Percentiles rank a stretch among this genome's conserved stretches.
These are phyloP conservation scores for Pseudopodoces humilis DNA, from an alignment of 2,113 vertebrate species.

Conservation along the genomic window DNA sequence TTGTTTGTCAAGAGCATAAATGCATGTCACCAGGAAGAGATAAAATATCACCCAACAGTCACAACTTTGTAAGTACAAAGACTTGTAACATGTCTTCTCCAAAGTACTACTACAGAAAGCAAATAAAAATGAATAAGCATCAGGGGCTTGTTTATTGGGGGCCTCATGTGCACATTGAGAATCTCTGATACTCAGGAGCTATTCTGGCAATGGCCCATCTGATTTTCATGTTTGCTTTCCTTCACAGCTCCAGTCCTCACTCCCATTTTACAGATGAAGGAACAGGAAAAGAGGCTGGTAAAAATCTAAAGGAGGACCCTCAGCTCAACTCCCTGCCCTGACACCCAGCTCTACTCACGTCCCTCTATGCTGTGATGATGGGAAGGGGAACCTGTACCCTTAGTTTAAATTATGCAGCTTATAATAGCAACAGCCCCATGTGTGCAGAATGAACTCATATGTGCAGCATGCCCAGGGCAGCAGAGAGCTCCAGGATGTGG, in stretches of 20 bases:
- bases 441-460: not conserved
- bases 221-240: not conserved
- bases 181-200: not conserved
- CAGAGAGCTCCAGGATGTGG: not conserved
- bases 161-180: not conserved
- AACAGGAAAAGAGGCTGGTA: not conserved
- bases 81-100: not conserved
- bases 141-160: not conserved
- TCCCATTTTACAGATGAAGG: not conserved
- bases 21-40: not conserved
- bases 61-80: not conserved
- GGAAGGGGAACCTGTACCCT: not conserved
- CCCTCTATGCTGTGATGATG: not conserved
- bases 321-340: not conserved
- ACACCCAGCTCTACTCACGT: not conserved
- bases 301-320: not conserved
- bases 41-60: not conserved
- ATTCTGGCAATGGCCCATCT: not conserved
- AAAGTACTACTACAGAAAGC: not conserved
- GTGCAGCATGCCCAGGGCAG: not conserved
- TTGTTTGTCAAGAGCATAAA: not conserved
- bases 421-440: fast-evolving
- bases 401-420: not conserved
- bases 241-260: not conserved
- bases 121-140: not conserved